A percentile compares a stretch with the other conserved stretches of the same genome.
phyloP scores from a whole-genome alignment of 2,888 invertebrate genomes.

The Andrena flavipes region DNA sequence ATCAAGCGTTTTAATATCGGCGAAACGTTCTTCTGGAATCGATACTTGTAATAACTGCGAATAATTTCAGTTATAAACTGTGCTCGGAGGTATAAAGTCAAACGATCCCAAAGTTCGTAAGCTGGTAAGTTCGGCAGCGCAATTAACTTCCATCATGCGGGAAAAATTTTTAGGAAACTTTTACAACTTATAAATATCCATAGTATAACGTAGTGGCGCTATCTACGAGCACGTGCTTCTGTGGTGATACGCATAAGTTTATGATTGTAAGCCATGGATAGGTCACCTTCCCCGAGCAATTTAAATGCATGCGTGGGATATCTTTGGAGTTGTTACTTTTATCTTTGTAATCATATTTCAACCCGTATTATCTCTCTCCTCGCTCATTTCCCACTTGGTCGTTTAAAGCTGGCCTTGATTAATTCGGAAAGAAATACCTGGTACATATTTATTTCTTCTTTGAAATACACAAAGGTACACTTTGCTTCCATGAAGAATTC shows the following conservation, averaged over 20 bases:
- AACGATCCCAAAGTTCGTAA: background rate
- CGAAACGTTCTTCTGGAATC: background rate
- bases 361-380: background rate
- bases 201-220: background rate
- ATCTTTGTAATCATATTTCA: background rate
- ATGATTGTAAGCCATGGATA: constrained; percentile 10
- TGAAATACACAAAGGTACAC: background rate
- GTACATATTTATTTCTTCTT: background rate
- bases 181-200: background rate
- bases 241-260: constrained; percentile 13
- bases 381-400: background rate
- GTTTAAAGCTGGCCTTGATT: background rate
- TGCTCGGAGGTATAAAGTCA: background rate
- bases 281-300: constrained; percentile 5
- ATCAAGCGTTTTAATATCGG: background rate
- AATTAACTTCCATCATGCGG: constrained; percentile 31
- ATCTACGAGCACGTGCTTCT: background rate
- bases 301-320: background rate
- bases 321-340: background rate
- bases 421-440: background rate
- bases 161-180: constrained; percentile 23
- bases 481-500: background rate
- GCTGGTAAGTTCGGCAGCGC: background rate
- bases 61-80: background rate
- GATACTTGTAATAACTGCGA: background rate